These are phyloP conservation scores for Cydia amplana DNA, from an alignment of 1,140 invertebrate genomes.

Conservation along the genomic window DNA sequence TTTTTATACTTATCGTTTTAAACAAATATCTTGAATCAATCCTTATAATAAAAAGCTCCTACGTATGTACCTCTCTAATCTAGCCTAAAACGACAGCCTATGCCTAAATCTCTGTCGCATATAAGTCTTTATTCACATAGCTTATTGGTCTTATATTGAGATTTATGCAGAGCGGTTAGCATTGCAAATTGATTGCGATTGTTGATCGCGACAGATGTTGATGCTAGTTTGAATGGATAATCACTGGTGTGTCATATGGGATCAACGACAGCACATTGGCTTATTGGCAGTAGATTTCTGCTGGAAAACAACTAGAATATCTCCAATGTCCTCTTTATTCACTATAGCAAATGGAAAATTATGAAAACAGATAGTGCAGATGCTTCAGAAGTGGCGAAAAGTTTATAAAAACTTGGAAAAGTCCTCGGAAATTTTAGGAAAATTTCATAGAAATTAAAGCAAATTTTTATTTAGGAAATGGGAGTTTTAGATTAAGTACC, in stretches of 20 bases:
- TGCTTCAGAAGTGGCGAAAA: too few relatives aligned
- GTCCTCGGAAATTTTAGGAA: too few relatives aligned
- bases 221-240: slow-evolving; percentile 65
- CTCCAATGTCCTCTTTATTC: too few relatives aligned
- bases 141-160: slow-evolving; percentile 42
- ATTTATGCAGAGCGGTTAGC: slow-evolving; percentile 63
- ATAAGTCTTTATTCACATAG: slow-evolving; percentile 3
- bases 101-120: not conserved
- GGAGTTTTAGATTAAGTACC: too few relatives aligned
- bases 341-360: too few relatives aligned
- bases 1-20: too few relatives aligned
- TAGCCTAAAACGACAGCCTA: not conserved
- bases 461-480: too few relatives aligned
- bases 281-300: not conserved
- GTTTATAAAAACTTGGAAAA: too few relatives aligned
- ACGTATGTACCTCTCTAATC: not conserved
- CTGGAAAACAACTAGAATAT: too few relatives aligned
- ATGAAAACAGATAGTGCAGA: too few relatives aligned
- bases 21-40: too few relatives aligned
- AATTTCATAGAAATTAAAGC: too few relatives aligned
- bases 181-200: slow-evolving; percentile 64
- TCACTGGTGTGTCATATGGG: slow-evolving; percentile 48
- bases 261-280: not conserved
- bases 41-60: not conserved
- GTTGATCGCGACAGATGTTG: slow-evolving; percentile 63